Conservation (phyloP, 2,797 vertebrate species). For the Sebastes glaucus region DNA sequence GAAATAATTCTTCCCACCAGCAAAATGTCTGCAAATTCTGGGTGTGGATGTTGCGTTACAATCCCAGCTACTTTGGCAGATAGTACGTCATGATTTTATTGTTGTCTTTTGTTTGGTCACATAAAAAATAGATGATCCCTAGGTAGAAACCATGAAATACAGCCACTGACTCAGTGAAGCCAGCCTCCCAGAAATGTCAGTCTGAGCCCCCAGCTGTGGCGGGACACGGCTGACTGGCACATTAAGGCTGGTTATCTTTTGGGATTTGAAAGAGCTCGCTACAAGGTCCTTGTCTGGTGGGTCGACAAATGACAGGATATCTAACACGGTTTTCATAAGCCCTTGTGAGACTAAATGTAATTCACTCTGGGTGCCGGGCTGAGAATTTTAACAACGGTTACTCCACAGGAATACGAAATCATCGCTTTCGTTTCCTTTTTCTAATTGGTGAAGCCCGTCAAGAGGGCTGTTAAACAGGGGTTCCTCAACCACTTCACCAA, state of each 20-base stretch:
- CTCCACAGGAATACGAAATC: slow-evolving; percentile 34
- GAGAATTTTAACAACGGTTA: slow-evolving; percentile 15
- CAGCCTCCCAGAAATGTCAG: slow-evolving; percentile 56
- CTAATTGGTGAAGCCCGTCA: slow-evolving; percentile 8
- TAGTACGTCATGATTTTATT: neutral
- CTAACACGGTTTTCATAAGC: slow-evolving; percentile 30
- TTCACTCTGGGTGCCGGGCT: slow-evolving; percentile 18
- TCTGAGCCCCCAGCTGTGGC: slow-evolving; percentile 36
- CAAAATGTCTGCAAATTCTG: neutral
- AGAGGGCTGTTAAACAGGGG: slow-evolving; percentile 12
- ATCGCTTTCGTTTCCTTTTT: slow-evolving; percentile 12
- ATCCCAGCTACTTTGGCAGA: neutral
- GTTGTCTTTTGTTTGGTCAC: neutral
- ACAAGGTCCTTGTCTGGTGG: slow-evolving; percentile 21
- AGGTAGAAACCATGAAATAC: slow-evolving; percentile 7
- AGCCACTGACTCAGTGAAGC: slow-evolving; percentile 4
- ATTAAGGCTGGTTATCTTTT: slow-evolving; percentile 25
- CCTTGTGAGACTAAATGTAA: slow-evolving; percentile 34
- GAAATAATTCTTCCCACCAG: neutral
- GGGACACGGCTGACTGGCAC: slow-evolving; percentile 37
- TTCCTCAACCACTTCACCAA: slow-evolving; percentile 5
- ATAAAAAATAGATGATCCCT: neutral
- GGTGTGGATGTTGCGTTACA: neutral
- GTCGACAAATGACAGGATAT: slow-evolving; percentile 35
- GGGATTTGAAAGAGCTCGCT: slow-evolving; percentile 7